Percentiles rank a stretch among this genome's conserved stretches.
Evolutionary conservation across 1,140 invertebrate species (phyloP).

Genomic region (fruit fly (Drosophila melanogaster)): DNA sequence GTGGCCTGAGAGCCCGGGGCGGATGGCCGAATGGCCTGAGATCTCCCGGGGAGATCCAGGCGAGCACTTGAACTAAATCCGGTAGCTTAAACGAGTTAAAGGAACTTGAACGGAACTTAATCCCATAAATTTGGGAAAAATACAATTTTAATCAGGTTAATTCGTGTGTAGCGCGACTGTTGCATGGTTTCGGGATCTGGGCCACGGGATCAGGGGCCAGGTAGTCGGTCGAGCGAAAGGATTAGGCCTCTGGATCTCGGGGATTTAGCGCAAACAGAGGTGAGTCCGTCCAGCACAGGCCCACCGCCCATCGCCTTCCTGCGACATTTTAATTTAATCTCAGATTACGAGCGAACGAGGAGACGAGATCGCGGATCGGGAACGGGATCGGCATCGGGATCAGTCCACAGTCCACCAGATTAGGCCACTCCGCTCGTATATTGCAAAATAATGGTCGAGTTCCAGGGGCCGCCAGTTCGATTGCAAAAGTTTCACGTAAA

Average conservation of each 20-base stretch:
- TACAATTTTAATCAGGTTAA: slow-evolving; percentile 84
- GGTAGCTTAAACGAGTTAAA: slow-evolving; percentile 84
- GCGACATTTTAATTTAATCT: slow-evolving; percentile 84
- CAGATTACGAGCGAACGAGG: slow-evolving; percentile 54
- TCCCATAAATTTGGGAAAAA: slow-evolving; percentile 84
- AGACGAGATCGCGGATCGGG: slow-evolving; percentile 19
- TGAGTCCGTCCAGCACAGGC: slow-evolving; percentile 36
- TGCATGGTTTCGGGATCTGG: slow-evolving; percentile 36
- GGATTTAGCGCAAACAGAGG: slow-evolving; percentile 63
- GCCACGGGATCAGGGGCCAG: slow-evolving; percentile 25
- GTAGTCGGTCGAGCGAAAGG: slow-evolving; percentile 59
- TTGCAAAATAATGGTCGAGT: slow-evolving; percentile 63
- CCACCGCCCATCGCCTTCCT: slow-evolving; percentile 40
- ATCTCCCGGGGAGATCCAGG: slow-evolving; percentile 16
- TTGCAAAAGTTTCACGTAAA: slow-evolving; percentile 77
- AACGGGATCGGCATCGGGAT: slow-evolving; percentile 56
- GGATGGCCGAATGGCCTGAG: not conserved
- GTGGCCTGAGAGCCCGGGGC: too few relatives aligned
- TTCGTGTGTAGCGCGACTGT: slow-evolving; percentile 71
- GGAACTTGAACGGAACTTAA: slow-evolving; percentile 84
- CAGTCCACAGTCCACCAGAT: slow-evolving; percentile 69
- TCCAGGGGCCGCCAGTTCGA: slow-evolving; percentile 40
- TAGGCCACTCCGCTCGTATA: slow-evolving; percentile 71
- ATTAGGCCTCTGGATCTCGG: slow-evolving; percentile 48
- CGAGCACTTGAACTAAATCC: slow-evolving; percentile 80